Percentiles rank a stretch among this genome's conserved stretches.
Conservation (phyloP, 2,113 vertebrate species). For the Tachysurus vachellii region DNA sequence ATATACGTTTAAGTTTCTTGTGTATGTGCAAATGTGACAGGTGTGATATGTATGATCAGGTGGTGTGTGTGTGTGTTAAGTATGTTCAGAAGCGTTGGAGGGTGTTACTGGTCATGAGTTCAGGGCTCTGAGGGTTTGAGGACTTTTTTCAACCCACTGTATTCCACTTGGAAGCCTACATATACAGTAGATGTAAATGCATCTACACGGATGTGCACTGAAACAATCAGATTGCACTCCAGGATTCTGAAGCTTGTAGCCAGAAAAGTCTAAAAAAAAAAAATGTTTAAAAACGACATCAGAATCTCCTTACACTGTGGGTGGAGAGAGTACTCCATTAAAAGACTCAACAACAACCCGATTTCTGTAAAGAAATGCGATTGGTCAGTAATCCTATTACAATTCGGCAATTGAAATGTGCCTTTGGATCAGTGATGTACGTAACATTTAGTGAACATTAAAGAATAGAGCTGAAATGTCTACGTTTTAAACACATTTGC, state of each 20-base stretch:
- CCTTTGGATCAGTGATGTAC: not conserved
- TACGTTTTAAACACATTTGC: not conserved
- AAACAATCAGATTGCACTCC: not conserved
- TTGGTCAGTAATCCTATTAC: not conserved
- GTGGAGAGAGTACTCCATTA: not conserved
- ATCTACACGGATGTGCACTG: not conserved
- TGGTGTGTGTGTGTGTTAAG: too few relatives aligned
- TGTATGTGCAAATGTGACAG: too few relatives aligned
- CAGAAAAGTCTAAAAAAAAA: not conserved
- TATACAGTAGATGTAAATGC: not conserved
- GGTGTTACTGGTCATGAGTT: too few relatives aligned
- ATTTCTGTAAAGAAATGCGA: not conserved
- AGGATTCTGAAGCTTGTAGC: not conserved
- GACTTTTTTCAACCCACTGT: not conserved
- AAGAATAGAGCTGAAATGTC: not conserved
- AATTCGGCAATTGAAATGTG: not conserved
- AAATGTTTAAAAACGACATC: not conserved
- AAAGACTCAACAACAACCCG: not conserved
- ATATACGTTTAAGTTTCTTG: too few relatives aligned
- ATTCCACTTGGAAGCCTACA: not conserved
- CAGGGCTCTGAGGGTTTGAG: too few relatives aligned
- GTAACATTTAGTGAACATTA: not conserved
- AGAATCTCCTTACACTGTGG: not conserved
- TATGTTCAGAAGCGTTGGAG: too few relatives aligned
- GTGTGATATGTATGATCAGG: too few relatives aligned